Conservation (phyloP, 1,140 invertebrate genomes). For the Pogonognathellus flavescens region DNA sequence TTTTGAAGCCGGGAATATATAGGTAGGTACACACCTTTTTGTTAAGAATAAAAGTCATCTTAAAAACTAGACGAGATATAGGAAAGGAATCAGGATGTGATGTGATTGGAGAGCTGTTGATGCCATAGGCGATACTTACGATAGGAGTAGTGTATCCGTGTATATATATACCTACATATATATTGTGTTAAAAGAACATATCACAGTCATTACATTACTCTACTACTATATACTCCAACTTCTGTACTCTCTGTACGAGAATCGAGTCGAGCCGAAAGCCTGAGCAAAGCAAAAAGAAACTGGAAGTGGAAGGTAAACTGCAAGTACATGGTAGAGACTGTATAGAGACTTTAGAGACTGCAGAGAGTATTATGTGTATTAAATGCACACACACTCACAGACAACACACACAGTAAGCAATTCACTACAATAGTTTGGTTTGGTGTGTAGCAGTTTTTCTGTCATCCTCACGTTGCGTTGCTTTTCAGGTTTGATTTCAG, state of each 20-base stretch:
- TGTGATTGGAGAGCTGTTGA: slow-evolving; percentile 45
- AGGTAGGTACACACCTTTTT: slow-evolving; percentile 25
- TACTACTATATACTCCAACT: too few species aligned
- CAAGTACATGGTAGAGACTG: not conserved
- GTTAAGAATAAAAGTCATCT: slow-evolving; percentile 16
- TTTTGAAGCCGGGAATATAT: not conserved
- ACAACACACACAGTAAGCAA: not conserved
- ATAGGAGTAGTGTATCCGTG: slow-evolving; percentile 10
- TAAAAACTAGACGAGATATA: not conserved
- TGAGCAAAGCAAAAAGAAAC: slow-evolving; percentile 1
- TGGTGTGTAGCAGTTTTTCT: slow-evolving; percentile 10
- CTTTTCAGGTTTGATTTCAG: slow-evolving; percentile 31
- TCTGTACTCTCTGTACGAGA: not conserved
- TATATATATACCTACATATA: not conserved
- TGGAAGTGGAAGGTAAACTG: not conserved
- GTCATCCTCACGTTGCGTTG: not conserved
- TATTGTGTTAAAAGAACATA: not conserved
- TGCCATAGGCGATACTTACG: slow-evolving; percentile 45
- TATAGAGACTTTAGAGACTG: not conserved
- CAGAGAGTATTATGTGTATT: too few species aligned
- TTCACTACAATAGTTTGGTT: not conserved
- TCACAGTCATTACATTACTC: too few species aligned
- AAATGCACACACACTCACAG: too few species aligned
- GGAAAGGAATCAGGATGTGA: slow-evolving; percentile 21
- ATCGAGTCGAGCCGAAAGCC: not conserved